Base-by-base conservation (phyloP, 2,888 invertebrate species). In the Smittia aterrima region DNA sequence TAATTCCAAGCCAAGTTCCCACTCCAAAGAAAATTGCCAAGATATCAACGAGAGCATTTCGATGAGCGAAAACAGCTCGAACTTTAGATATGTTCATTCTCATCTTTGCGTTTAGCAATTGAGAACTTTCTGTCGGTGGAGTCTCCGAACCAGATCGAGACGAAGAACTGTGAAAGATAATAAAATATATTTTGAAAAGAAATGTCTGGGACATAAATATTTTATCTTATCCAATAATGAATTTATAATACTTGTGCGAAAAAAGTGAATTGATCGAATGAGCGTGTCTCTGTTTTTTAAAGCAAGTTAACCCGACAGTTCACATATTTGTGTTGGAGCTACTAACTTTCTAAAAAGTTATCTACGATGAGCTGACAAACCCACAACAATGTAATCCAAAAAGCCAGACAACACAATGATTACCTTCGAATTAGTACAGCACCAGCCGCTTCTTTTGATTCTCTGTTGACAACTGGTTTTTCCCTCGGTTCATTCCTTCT, bases 1-100 rank as follows among this genome's bases (percentile, higher is more conserved):
- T 96, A 74, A 96, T 88, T 66, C 92, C 92, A 77, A 95, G 87
- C 96, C 96, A 96, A 47, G 95, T 88, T 79, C 90, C 90, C 74
- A 92, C 85, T 54, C 92, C 92, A 82, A 96, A 96, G 78, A 90
- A 84, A 76, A 89, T 86, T 77, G 92, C 89, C 75, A 93, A 83
- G 76, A 89, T 79, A 82, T 93, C 92, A 13, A 92, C 89, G 75
- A 85, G 75, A 64, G 86, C 77, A 73, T 74, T 75, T 2, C 75
- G 53, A 54, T 73, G 67, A 4, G 74, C 71, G 40, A 67, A 20
- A 22, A 62, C 24, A 27, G 25, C 64, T 4, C 64, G 24, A 6
- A 64, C 64, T 27, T 64, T 64, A 4, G 27, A n/a, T 16, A 64
- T 9, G 64, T 64, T 64, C 64, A 64, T 64, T 13, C 25, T 64